These are phyloP conservation scores for Ladona fulva DNA, from an alignment of 1,140 invertebrate genomes.

Conservation along the genomic window DNA sequence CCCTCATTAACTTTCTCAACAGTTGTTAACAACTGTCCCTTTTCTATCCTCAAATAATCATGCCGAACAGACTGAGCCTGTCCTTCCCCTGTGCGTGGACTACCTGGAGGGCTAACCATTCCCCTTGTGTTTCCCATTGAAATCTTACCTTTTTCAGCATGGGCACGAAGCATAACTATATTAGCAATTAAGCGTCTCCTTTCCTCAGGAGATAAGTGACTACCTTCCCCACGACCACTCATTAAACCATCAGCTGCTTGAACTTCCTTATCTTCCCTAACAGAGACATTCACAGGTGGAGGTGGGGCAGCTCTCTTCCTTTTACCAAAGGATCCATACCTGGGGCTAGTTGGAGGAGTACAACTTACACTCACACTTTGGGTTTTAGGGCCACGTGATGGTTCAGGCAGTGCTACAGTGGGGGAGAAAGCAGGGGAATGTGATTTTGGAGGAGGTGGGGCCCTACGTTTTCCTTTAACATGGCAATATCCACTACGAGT, in stretches of 20 bases:
- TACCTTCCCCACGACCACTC: background rate
- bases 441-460: slow-evolving; percentile 52
- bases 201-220: slow-evolving; percentile 22
- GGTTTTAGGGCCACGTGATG: background rate
- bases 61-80: background rate
- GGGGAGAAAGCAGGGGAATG: background rate
- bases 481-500: slow-evolving; percentile 43
- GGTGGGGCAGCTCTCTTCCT: slow-evolving; percentile 50
- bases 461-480: slow-evolving; percentile 63
- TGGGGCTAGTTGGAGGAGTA: background rate
- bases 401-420: background rate
- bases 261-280: slow-evolving; percentile 19
- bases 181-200: slow-evolving; percentile 24
- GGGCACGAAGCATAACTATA: slow-evolving; percentile 25
- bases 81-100: background rate
- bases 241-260: slow-evolving; percentile 8
- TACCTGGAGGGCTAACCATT: slow-evolving; percentile 15
- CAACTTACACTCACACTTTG: background rate
- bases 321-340: slow-evolving; percentile 31
- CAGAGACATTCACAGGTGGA: slow-evolving; percentile 37
- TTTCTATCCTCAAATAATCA: background rate
- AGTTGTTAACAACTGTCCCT: background rate
- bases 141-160: slow-evolving; percentile 20
- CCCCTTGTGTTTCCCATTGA: background rate
- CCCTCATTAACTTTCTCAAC: background rate